Base-by-base conservation (phyloP, 2,797 vertebrate species). In the Falco biarmicus region DNA sequence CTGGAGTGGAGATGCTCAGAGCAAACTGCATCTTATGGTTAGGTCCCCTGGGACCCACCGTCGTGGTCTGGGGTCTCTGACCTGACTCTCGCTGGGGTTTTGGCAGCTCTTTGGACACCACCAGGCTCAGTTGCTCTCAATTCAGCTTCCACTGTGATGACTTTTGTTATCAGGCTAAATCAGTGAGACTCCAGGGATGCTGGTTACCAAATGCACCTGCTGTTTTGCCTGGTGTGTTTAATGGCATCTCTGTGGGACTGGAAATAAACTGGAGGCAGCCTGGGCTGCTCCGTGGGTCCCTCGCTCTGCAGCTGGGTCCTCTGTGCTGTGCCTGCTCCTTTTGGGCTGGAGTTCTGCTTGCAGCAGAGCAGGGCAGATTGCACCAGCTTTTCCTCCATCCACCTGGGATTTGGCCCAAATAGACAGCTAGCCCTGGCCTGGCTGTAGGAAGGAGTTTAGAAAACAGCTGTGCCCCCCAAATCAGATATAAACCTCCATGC, bases 141-240 rank as follows among this genome's bases (percentile, higher is more conserved):
- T 25, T 56, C 20, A 17, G n/a, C 11, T 43, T 22, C 45, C 31
- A 47, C 0, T 0, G 15, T 5, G 13, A 20, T 0, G 1, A 2
- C 7, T 48, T 68, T 9, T 25, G 7, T 17, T 3, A 4, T 0
- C 34, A 20, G 22, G 48, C 29, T 21, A 14, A 26, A 17, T 4
- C n/a, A 63, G 18, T 2, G 69, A 34, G 31, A 6, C 9, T 4
- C 26, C 6, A 0, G 0, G 3, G 15, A 2, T 8, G 25, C 39
- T 45, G 47, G 20, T 34, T 11, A 29, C 41, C 78, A 61, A 74
- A 29, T 12, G 59, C n/a, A 1, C 13, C 7, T 45, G 54, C 63
- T 85, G n/a, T 63, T 31, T 76, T 24, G 15, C 70, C 70, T 41
- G 53, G 4, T 0, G 0, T 13, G 51, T 68, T 84, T 12, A 1